These are phyloP conservation scores for Empidonax alnorum DNA, from an alignment of 2,113 vertebrate species.

Conservation along the genomic window DNA sequence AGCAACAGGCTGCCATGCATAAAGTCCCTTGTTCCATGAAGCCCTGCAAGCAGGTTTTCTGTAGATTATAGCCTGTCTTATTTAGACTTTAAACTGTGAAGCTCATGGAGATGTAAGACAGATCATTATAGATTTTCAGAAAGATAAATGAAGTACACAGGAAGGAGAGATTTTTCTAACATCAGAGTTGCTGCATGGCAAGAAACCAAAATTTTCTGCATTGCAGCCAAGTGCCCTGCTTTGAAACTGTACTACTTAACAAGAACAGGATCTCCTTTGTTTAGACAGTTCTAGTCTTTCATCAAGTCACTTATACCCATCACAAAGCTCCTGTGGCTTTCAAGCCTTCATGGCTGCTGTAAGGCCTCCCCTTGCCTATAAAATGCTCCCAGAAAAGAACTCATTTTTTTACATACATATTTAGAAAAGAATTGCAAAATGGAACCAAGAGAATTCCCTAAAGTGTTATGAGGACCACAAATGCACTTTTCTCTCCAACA, in stretches of 20 bases:
- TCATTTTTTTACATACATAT: background rate
- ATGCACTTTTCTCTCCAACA: background rate
- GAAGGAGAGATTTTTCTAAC: background rate
- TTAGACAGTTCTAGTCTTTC: background rate
- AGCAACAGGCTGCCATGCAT: background rate
- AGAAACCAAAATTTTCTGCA: background rate
- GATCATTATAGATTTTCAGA: background rate
- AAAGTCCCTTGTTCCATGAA: background rate
- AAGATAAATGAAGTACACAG: background rate
- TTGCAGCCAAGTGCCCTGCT: background rate
- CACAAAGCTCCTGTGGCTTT: background rate
- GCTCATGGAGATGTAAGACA: background rate
- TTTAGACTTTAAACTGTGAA: background rate
- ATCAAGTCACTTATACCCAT: background rate
- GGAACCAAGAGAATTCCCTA: background rate
- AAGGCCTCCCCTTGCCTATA: background rate
- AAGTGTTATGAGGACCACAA: background rate
- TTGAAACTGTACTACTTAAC: background rate
- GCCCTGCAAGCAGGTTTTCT: background rate
- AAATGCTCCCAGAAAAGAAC: background rate
- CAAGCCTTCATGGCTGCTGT: background rate
- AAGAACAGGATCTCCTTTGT: background rate
- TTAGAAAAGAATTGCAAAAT: background rate
- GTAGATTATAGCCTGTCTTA: background rate
- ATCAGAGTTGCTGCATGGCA: background rate